Percentiles rank a stretch among this genome's conserved stretches.
These are phyloP conservation scores for Galaxias olidus DNA, from an alignment of 2,797 vertebrate species.

Conservation along the genomic window DNA sequence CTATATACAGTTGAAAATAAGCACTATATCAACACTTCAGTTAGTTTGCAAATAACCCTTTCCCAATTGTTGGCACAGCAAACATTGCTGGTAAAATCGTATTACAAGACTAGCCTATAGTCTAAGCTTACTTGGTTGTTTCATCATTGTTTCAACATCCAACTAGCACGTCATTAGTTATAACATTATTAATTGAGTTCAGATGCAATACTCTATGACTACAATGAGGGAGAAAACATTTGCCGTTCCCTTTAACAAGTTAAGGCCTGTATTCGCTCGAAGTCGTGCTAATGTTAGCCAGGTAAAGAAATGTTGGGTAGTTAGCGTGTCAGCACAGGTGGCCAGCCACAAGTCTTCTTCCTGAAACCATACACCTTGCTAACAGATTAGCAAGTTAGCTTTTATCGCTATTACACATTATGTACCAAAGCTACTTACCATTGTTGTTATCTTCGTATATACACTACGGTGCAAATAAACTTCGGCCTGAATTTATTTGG, in stretches of 20 bases:
- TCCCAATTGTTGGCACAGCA: no score
- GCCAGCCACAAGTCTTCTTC: slow-evolving; percentile 46
- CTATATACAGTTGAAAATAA: no score
- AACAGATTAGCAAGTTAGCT: slow-evolving; percentile 39
- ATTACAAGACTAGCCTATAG: no score
- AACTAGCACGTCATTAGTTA: no score
- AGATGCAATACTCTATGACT: no score
- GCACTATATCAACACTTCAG: no score
- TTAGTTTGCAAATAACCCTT: no score
- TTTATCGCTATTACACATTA: neutral
- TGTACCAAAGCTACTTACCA: slow-evolving; percentile 46
- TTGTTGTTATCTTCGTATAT: slow-evolving; percentile 7
- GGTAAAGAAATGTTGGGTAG: slow-evolving; percentile 17
- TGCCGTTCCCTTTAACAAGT: neutral
- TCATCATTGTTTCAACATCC: no score
- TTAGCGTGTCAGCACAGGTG: slow-evolving; percentile 11
- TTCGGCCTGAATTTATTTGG: slow-evolving; percentile 6
- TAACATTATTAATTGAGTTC: no score
- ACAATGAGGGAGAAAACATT: no score
- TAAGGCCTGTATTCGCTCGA: slow-evolving; percentile 32
- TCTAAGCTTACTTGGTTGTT: no score
- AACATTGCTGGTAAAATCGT: no score
- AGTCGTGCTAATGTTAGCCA: slow-evolving; percentile 30
- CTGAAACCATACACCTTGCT: slow-evolving; percentile 62
- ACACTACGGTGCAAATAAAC: neutral